Percentiles rank a stretch among this genome's conserved stretches.
Evolutionary conservation across 2,888 invertebrate genomes (phyloP).

Genomic region (Tipula vernalis): DNA sequence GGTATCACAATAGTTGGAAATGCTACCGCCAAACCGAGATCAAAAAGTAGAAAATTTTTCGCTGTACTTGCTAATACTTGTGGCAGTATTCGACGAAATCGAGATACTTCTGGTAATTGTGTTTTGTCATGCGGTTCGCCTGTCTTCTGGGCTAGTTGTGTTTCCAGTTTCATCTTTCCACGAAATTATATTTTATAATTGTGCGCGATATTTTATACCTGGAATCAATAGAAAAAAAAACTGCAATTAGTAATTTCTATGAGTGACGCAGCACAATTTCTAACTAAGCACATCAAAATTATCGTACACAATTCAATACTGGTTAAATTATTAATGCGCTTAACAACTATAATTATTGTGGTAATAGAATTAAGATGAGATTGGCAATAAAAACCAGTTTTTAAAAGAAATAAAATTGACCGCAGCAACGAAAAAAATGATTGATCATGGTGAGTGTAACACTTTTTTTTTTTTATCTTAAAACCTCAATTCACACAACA

Average conservation of each 20-base stretch:
- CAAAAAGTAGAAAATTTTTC: slow-evolving; percentile 41
- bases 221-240: neutral
- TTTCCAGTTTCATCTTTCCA: neutral
- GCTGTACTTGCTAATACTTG: slow-evolving; percentile 37
- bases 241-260: neutral
- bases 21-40: slow-evolving; percentile 44
- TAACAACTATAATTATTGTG: neutral
- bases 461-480: too few species aligned
- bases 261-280: neutral
- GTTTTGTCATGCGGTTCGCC: neutral
- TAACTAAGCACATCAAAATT: neutral
- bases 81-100: slow-evolving; percentile 18
- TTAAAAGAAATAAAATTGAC: neutral
- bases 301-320: too few species aligned
- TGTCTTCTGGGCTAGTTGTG: neutral
- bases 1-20: slow-evolving; percentile 47
- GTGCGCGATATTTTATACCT: neutral
- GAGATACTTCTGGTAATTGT: slow-evolving; percentile 13
- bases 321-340: neutral
- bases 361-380: neutral
- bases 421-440: neutral
- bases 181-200: too few species aligned
- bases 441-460: neutral
- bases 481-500: too few species aligned
- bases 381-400: neutral